A percentile compares a stretch with the other conserved stretches of the same genome.
Conservation (phyloP, 37 sponge, comb jelly and placozoan genomes). For the Hormiphora californensis region DNA sequence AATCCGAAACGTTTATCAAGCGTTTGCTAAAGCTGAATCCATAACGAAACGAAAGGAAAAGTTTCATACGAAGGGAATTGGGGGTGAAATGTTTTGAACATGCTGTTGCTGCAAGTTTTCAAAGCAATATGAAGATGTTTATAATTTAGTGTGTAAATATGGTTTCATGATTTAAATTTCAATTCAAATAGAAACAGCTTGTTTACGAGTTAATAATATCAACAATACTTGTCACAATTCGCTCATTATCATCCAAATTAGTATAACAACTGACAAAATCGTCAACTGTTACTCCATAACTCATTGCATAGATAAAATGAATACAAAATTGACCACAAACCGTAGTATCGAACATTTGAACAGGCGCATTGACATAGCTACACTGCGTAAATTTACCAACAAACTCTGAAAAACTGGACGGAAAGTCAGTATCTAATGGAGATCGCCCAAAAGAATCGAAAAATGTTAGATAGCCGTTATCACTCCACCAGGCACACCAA, state of each 20-base stretch:
- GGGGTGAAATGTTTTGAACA: too few relatives aligned
- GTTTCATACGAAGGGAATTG: too few relatives aligned
- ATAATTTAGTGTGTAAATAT: background rate
- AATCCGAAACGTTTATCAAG: too few relatives aligned
- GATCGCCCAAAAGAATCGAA: background rate
- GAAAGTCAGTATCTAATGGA: background rate
- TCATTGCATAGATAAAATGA: constrained; percentile 1
- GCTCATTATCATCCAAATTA: background rate
- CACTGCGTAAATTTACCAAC: background rate
- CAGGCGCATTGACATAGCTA: background rate
- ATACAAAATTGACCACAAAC: background rate
- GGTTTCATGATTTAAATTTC: too few relatives aligned
- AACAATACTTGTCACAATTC: background rate
- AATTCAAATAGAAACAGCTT: background rate
- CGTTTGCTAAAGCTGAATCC: too few relatives aligned
- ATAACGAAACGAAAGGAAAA: too few relatives aligned
- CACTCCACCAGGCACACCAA: background rate
- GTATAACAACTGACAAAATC: background rate
- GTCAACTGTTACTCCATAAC: background rate
- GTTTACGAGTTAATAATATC: background rate
- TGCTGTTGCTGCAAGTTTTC: background rate
- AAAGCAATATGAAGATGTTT: background rate
- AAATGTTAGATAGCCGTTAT: background rate
- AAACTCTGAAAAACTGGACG: background rate
- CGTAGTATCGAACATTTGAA: background rate